A percentile compares a stretch with the other conserved stretches of the same genome.
Evolutionary conservation across 2,113 vertebrate genomes (phyloP).

Genomic region (Galeopterus variegatus): DNA sequence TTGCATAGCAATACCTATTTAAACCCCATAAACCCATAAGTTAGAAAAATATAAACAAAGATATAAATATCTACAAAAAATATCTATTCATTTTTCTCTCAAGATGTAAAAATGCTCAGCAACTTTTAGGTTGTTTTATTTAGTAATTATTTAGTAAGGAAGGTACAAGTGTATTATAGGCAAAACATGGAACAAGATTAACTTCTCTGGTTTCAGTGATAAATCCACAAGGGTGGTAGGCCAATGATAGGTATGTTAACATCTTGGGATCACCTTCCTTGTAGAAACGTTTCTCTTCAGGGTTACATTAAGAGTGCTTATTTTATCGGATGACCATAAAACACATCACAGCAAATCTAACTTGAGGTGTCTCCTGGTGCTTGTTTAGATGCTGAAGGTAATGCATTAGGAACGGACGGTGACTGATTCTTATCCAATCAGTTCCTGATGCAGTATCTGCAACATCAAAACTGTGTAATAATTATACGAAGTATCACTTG

Average conservation of each 20-base stretch:
- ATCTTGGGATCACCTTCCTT: neutral
- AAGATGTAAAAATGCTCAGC: conserved; percentile 39
- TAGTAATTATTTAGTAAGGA: conserved; percentile 43
- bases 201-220: conserved; percentile 3
- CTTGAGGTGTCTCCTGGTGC: conserved; percentile 84
- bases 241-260: conserved; percentile 15
- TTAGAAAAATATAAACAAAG: conserved; percentile 46
- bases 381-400: conserved; percentile 98
- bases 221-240: neutral
- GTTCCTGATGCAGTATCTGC: conserved; percentile 99
- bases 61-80: conserved; percentile 36
- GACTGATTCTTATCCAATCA: conserved; percentile 95
- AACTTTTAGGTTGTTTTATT: conserved; percentile 60
- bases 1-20: conserved; percentile 10
- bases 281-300: conserved; percentile 48
- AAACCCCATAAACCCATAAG: neutral
- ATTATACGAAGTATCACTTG: neutral
- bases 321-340: conserved; percentile 51
- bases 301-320: conserved; percentile 27
- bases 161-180: neutral
- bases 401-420: conserved; percentile 99
- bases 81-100: conserved; percentile 8
- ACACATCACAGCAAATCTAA: neutral
- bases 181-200: conserved; percentile 10
- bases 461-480: conserved; percentile 93